phyloP scores from a whole-genome alignment of 1,140 invertebrate species.

The Lepidostoma basale region DNA sequence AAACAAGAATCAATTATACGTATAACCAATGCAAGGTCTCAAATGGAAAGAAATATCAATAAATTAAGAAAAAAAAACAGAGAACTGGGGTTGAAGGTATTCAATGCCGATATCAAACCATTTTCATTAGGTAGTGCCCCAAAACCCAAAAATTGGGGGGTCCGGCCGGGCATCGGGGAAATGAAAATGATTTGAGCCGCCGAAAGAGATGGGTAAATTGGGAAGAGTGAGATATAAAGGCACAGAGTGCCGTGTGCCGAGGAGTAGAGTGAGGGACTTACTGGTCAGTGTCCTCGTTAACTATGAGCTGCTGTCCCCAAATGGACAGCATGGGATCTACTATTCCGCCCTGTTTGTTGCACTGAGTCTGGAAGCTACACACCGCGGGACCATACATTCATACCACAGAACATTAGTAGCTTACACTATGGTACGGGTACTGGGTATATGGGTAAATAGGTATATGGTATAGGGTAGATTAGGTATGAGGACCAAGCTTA shows the following conservation, averaged over 20 bases:
- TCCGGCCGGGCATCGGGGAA: background rate
- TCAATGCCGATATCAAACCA: conserved; percentile 18
- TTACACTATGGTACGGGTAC: conserved; percentile 7
- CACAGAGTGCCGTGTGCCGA: conserved; percentile 49
- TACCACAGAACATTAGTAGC: conserved; percentile 39
- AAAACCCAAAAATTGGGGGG: background rate
- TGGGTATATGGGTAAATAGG: background rate
- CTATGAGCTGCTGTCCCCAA: conserved; percentile 96
- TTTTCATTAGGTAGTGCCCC: background rate
- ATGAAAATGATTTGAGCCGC: conserved; percentile 30
- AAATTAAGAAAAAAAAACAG: conserved; percentile 6
- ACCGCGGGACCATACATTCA: conserved; percentile 49
- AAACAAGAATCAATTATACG: background rate
- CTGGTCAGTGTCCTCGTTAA: conserved; percentile 94
- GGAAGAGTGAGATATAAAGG: conserved; percentile 35
- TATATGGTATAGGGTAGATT: conserved; percentile 17
- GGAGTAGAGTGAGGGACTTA: conserved; percentile 67
- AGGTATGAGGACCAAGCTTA: no score
- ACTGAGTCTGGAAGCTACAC: conserved; percentile 90
- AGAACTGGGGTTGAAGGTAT: conserved; percentile 16
- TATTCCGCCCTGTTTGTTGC: conserved; percentile 93
- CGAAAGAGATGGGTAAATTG: background rate
- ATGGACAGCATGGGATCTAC: conserved; percentile 96
- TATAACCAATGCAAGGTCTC: background rate
- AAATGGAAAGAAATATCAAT: background rate